Evolutionary conservation across 1,140 invertebrate species (phyloP).

Genomic region (Pararge aegeria): DNA sequence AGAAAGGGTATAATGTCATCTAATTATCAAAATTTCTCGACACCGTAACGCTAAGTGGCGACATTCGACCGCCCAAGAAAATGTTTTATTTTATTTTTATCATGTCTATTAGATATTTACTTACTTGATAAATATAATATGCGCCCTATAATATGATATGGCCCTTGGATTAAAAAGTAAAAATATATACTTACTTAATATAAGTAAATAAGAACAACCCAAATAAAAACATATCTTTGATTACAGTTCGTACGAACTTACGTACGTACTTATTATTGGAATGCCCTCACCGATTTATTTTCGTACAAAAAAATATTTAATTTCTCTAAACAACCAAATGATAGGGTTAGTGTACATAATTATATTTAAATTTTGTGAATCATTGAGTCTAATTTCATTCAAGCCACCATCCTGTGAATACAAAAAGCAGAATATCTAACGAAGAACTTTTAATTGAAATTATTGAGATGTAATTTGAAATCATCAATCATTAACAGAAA

Average conservation of each 20-base stretch:
- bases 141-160: no score
- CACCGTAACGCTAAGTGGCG: slow-evolving; percentile 23
- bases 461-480: slow-evolving; percentile 33
- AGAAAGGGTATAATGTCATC: slow-evolving; percentile 30
- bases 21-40: slow-evolving; percentile 34
- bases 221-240: no score
- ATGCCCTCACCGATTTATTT: not conserved
- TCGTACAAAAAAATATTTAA: slow-evolving; percentile 1
- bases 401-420: not conserved
- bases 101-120: no score
- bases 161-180: no score
- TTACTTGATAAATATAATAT: no score
- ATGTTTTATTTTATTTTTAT: no score
- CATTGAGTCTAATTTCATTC: slow-evolving; percentile 26
- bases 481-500: slow-evolving; percentile 38
- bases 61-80: no score
- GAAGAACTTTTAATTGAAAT: slow-evolving; percentile 31
- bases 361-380: slow-evolving; percentile 23
- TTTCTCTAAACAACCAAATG: slow-evolving; percentile 8
- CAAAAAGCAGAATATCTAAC: slow-evolving; percentile 14
- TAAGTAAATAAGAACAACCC: no score
- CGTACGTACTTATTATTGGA: no score
- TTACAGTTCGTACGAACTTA: no score
- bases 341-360: slow-evolving; percentile 9
- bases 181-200: no score